These are phyloP conservation scores for Columba livia DNA, from an alignment of 2,113 vertebrate genomes.

Conservation along the genomic window DNA sequence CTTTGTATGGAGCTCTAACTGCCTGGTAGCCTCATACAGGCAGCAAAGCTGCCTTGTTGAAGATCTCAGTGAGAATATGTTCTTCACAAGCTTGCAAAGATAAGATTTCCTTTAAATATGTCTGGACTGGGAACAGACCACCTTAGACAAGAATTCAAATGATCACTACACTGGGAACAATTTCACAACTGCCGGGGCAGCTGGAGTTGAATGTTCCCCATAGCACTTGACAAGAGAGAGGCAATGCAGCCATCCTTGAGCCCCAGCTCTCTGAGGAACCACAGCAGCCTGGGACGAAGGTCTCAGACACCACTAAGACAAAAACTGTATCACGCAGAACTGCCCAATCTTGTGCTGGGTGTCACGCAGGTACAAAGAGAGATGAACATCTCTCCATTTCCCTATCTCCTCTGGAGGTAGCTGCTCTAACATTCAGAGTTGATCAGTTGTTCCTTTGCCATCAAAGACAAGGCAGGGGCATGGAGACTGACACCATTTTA, in stretches of 20 bases:
- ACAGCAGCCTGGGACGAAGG: neutral
- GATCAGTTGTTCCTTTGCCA: neutral
- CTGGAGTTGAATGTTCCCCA: neutral
- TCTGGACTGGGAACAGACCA: neutral
- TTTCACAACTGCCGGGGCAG: neutral
- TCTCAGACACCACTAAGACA: neutral
- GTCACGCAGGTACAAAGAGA: neutral
- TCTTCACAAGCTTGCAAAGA: neutral
- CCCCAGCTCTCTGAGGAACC: neutral
- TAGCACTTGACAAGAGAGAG: neutral
- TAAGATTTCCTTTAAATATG: neutral
- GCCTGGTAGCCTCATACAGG: neutral
- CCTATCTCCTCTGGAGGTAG: neutral
- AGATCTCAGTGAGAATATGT: neutral
- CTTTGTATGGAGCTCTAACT: neutral
- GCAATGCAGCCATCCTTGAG: neutral
- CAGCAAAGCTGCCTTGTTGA: neutral
- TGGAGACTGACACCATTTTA: neutral
- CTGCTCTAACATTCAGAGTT: neutral
- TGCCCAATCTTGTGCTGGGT: neutral
- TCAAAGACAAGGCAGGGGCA: fast-evolving
- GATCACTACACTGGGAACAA: neutral
- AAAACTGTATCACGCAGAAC: neutral
- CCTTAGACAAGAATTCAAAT: neutral
- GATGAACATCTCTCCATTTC: neutral